Percentiles rank a stretch among this genome's conserved stretches.
phyloP scores from a whole-genome alignment of 2,113 vertebrate species.

The Oncorhynchus clarkii region DNA sequence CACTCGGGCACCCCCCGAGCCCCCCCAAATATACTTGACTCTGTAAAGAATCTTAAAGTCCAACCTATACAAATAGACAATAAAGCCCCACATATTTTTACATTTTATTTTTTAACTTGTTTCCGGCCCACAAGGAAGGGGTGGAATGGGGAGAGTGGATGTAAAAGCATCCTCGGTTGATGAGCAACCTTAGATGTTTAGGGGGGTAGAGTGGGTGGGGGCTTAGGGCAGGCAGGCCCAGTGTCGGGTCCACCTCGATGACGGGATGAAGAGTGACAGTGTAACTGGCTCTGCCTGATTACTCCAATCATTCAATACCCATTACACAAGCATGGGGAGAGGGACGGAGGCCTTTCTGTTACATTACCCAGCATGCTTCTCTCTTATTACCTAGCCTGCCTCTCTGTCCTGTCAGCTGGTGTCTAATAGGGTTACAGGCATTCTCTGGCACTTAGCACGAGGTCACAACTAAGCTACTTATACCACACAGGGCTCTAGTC shows the following conservation, averaged over 20 bases:
- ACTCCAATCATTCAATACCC: conserved; percentile 39
- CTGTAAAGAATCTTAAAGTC: no score
- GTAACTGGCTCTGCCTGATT: conserved; percentile 24
- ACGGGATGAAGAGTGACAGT: conserved; percentile 37
- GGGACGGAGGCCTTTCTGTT: not conserved
- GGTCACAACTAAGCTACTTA: not conserved
- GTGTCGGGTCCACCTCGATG: not conserved
- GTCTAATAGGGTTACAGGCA: conserved; percentile 46
- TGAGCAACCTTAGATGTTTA: no score
- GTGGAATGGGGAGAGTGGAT: no score
- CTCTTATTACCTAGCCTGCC: not conserved
- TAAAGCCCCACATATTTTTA: no score
- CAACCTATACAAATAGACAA: no score
- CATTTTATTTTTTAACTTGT: no score
- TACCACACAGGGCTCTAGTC: not conserved
- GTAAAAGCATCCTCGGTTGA: no score
- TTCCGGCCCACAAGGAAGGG: no score
- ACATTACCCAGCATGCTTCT: not conserved
- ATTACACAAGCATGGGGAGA: conserved; percentile 36
- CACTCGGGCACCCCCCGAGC: no score
- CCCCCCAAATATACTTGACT: no score
- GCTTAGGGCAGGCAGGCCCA: not conserved
- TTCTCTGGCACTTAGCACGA: conserved; percentile 16
- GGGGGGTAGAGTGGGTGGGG: no score
- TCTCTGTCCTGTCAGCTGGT: not conserved